A percentile compares a stretch with the other conserved stretches of the same genome.
Conservation (phyloP, 2,797 vertebrate species). For the Margarornis squamiger region DNA sequence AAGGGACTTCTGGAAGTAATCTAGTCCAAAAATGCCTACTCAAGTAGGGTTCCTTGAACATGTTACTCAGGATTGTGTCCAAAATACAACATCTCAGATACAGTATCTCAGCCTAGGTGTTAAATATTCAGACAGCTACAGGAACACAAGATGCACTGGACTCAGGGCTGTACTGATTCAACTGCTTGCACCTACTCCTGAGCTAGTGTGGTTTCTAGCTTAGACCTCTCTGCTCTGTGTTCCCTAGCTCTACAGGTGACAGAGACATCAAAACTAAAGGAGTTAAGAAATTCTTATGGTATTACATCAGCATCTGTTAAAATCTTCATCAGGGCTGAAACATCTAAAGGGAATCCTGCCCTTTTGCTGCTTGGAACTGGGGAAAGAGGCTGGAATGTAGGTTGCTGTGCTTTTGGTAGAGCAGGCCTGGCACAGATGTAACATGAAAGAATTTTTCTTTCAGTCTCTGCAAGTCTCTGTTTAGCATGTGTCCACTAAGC, state of each 20-base stretch:
- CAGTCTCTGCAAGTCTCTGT: background rate
- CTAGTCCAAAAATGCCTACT: background rate
- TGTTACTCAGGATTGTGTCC: rapidly evolving
- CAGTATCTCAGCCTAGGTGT: background rate
- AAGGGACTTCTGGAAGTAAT: background rate
- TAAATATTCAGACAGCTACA: background rate
- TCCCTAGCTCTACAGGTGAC: background rate
- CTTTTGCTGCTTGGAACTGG: background rate
- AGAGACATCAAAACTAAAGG: background rate
- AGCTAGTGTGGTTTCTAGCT: background rate
- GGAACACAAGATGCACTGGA: background rate
- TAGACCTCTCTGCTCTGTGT: background rate
- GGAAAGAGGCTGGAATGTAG: background rate
- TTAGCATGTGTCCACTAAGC: background rate
- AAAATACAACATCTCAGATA: background rate
- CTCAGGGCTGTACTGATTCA: background rate
- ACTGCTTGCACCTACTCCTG: background rate
- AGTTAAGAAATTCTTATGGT: background rate
- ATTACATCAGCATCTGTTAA: background rate
- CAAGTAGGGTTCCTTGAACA: background rate
- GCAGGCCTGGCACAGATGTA: background rate
- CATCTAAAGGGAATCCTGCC: background rate
- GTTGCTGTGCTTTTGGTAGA: background rate
- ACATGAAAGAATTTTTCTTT: background rate
- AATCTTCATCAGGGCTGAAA: background rate